Evolutionary conservation across 2,113 vertebrate genomes (phyloP).

Genomic region (Polypterus senegalus): DNA sequence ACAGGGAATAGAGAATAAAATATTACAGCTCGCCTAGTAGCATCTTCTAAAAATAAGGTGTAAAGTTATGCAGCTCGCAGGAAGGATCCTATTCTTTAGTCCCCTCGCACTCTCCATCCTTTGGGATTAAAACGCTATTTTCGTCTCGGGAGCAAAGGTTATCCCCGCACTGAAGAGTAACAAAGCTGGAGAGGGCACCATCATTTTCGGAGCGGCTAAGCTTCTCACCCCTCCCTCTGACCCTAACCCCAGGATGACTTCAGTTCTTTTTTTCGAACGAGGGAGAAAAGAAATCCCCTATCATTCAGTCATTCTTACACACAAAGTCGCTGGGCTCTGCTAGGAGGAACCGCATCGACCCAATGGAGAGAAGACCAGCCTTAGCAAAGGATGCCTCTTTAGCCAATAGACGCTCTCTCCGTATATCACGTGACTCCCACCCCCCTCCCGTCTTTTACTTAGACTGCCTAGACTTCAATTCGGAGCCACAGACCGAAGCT

Average conservation of each 20-base stretch:
- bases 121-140: not conserved
- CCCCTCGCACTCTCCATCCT: not conserved
- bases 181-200: not conserved
- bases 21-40: too few species aligned
- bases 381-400: constrained; percentile 47
- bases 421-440: constrained; percentile 60
- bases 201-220: constrained; percentile 19
- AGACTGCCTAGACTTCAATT: constrained; percentile 59
- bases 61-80: too few species aligned
- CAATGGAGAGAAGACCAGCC: constrained; percentile 64
- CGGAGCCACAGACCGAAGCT: constrained; percentile 63
- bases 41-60: too few species aligned
- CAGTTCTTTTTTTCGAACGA: constrained; percentile 25
- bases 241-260: constrained; percentile 41
- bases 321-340: constrained; percentile 34
- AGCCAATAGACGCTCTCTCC: constrained; percentile 61
- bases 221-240: constrained; percentile 35
- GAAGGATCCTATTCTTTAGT: too few species aligned
- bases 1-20: too few species aligned
- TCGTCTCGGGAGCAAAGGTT: not conserved
- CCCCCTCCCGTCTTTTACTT: constrained; percentile 55
- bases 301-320: constrained; percentile 67
- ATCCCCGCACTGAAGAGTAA: not conserved
- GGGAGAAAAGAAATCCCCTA: constrained; percentile 48
- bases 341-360: constrained; percentile 49